A percentile compares a stretch with the other conserved stretches of the same genome.
These are phyloP conservation scores for Catocala nupta DNA, from an alignment of 2,888 invertebrate genomes.

Conservation along the genomic window DNA sequence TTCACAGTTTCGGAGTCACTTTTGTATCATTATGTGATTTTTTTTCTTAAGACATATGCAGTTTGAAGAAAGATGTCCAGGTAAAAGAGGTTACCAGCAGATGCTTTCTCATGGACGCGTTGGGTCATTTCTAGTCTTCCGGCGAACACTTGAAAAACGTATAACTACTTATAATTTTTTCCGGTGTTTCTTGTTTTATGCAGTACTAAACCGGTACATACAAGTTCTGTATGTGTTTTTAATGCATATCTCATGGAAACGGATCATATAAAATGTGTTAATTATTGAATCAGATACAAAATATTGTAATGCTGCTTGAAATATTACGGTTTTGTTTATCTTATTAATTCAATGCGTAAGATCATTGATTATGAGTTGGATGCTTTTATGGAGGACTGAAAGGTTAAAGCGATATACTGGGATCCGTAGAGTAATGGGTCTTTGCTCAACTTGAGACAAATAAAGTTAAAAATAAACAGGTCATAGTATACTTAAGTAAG, in stretches of 20 bases:
- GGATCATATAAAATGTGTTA: too few relatives aligned
- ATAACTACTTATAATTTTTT: slow-evolving; percentile 24
- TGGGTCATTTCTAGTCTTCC: slow-evolving; percentile 63
- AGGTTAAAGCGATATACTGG: too few relatives aligned
- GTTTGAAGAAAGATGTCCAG: slow-evolving; percentile 67
- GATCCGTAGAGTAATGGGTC: too few relatives aligned
- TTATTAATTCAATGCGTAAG: too few relatives aligned
- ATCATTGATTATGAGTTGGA: too few relatives aligned
- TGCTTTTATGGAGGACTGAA: too few relatives aligned
- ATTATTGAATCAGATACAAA: too few relatives aligned
- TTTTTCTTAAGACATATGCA: slow-evolving; percentile 81
- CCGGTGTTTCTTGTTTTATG: slow-evolving; percentile 20
- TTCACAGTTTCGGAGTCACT: slow-evolving; percentile 77
- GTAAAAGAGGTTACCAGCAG: slow-evolving; percentile 72
- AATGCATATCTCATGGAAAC: not conserved
- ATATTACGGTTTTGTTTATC: too few relatives aligned
- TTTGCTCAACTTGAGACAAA: too few relatives aligned
- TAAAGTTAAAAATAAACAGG: too few relatives aligned
- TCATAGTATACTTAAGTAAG: too few relatives aligned
- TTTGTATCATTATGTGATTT: slow-evolving; percentile 79
- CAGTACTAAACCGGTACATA: slow-evolving; percentile 13
- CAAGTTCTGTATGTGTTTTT: slow-evolving; percentile 3
- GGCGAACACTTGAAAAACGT: slow-evolving; percentile 30
- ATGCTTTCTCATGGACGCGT: slow-evolving; percentile 64
- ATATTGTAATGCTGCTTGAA: too few relatives aligned